Evolutionary conservation across 1,140 invertebrate species (phyloP).

Genomic region (Leptinotarsa defecta): DNA sequence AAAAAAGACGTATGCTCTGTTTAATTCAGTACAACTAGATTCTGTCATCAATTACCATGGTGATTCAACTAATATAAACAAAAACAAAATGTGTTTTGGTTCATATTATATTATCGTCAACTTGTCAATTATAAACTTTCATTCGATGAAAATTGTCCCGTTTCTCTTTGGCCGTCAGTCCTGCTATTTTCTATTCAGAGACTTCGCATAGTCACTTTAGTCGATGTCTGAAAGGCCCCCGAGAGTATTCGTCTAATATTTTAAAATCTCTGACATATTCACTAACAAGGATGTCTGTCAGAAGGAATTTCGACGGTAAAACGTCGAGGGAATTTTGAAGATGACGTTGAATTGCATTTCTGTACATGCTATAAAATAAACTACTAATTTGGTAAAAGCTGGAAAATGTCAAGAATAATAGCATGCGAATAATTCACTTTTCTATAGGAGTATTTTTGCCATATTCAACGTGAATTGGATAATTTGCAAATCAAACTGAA

Average conservation of each 20-base stretch:
- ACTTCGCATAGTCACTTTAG: slow-evolving; percentile 18
- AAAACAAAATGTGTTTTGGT: no score
- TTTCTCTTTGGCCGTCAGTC: not conserved
- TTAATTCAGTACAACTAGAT: no score
- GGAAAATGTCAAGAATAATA: not conserved
- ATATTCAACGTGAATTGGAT: no score
- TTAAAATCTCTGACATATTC: slow-evolving; percentile 27
- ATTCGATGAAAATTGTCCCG: not conserved
- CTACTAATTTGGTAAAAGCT: not conserved
- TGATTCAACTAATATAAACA: no score
- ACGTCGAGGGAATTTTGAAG: slow-evolving; percentile 24
- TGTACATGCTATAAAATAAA: not conserved
- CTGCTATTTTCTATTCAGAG: slow-evolving; percentile 9
- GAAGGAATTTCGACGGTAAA: slow-evolving; percentile 12
- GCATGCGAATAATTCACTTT: not conserved
- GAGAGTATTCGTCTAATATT: slow-evolving; percentile 29
- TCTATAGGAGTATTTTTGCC: not conserved
- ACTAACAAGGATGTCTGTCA: slow-evolving; percentile 28
- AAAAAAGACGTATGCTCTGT: no score
- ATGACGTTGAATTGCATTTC: not conserved
- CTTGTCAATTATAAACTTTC: not conserved
- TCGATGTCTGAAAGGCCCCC: slow-evolving; percentile 22
- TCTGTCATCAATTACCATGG: no score
- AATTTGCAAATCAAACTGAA: no score
- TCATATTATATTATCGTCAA: no score